These are phyloP conservation scores for Drosophila truncata DNA, from an alignment of 1,140 invertebrate species.

Conservation along the genomic window DNA sequence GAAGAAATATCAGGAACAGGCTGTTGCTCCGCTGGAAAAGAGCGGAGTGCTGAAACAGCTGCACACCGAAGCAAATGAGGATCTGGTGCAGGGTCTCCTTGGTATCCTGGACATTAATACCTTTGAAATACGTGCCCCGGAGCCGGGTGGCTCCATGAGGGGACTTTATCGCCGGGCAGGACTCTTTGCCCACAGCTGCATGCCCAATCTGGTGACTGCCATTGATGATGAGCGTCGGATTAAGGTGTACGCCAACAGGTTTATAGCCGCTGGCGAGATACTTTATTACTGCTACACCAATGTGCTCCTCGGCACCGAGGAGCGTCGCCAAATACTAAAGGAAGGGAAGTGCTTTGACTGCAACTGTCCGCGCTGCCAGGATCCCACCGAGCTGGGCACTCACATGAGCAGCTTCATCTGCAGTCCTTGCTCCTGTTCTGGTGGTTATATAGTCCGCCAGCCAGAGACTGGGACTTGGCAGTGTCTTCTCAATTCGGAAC, in stretches of 20 bases:
- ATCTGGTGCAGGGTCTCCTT: slow-evolving; percentile 88
- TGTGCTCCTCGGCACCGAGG: slow-evolving; percentile 88
- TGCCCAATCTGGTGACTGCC: slow-evolving; percentile 88
- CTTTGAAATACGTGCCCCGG: slow-evolving; percentile 88
- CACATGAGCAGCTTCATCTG: slow-evolving; percentile 90
- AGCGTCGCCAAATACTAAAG: slow-evolving; percentile 88
- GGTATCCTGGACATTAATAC: slow-evolving; percentile 90
- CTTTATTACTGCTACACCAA: slow-evolving; percentile 92
- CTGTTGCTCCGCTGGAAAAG: slow-evolving; percentile 84
- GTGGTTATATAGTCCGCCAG: slow-evolving; percentile 61
- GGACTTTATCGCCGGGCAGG: slow-evolving; percentile 88
- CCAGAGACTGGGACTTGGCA: slow-evolving; percentile 55
- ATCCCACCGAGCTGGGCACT: slow-evolving; percentile 89
- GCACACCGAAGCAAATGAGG: slow-evolving; percentile 70
- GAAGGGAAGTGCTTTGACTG: slow-evolving; percentile 91
- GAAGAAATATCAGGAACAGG: slow-evolving; percentile 87
- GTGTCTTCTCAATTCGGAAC: slow-evolving; percentile 62
- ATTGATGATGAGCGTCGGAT: slow-evolving; percentile 88
- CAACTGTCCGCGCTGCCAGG: slow-evolving; percentile 88
- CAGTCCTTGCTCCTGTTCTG: slow-evolving; percentile 75
- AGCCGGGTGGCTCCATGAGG: slow-evolving; percentile 86
- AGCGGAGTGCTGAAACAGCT: slow-evolving; percentile 64
- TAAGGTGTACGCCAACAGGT: slow-evolving; percentile 88
- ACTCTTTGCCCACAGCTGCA: slow-evolving; percentile 90
- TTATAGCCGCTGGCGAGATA: slow-evolving; percentile 88